Conservation (phyloP, 1,140 invertebrate species). For the Bombus difficillimus region DNA sequence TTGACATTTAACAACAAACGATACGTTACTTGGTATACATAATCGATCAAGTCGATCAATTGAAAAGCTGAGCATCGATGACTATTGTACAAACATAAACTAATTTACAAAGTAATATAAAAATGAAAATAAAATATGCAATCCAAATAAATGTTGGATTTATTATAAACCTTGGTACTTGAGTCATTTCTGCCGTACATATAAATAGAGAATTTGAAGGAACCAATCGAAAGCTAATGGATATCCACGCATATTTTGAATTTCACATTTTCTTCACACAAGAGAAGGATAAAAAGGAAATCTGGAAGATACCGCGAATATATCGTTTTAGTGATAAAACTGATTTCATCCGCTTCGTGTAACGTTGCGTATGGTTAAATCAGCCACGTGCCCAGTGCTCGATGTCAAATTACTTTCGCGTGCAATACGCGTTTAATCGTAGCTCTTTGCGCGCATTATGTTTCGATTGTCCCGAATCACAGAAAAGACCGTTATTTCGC, state of each 20-base stretch:
- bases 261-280: neutral
- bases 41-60: neutral
- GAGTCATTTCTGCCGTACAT: neutral
- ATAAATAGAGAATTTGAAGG: neutral
- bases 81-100: neutral
- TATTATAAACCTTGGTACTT: neutral
- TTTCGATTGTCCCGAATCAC: neutral
- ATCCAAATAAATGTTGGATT: neutral
- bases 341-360: neutral
- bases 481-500: neutral
- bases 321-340: neutral
- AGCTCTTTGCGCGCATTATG: neutral
- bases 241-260: neutral
- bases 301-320: neutral
- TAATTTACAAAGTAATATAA: neutral
- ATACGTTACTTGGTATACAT: neutral
- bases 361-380: neutral
- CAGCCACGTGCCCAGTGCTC: neutral
- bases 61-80: neutral
- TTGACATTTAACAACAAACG: too few relatives aligned
- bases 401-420: neutral
- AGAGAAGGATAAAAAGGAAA: neutral
- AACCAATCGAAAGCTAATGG: too few relatives aligned
- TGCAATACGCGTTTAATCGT: neutral
- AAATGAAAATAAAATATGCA: neutral